phyloP scores from a whole-genome alignment of 2,113 vertebrate species.

The Craseonycteris thonglongyai region DNA sequence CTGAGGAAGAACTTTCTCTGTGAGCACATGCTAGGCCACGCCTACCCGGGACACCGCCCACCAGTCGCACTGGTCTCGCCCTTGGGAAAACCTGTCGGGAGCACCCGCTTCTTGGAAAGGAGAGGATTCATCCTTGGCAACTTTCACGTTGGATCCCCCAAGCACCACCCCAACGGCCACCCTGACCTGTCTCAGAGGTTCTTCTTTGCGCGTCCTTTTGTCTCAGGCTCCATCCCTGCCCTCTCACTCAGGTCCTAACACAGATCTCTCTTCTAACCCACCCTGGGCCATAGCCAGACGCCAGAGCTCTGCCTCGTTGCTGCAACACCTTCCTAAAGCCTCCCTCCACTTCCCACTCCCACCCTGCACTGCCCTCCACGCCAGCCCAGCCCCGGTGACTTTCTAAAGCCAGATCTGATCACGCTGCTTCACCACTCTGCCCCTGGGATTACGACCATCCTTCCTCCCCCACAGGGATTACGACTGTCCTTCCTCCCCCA shows the following conservation, averaged over 20 bases:
- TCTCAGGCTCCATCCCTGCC: neutral
- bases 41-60: neutral
- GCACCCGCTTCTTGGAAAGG: neutral
- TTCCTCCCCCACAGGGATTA: neutral
- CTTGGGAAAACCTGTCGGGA: neutral
- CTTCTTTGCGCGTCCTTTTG: neutral
- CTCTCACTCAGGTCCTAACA: neutral
- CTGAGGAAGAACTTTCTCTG: neutral
- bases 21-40: accelerated
- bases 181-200: neutral
- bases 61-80: neutral
- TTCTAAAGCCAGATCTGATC: neutral
- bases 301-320: neutral
- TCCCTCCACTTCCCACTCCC: neutral
- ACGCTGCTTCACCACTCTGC: neutral
- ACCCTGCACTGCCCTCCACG: neutral
- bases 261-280: neutral
- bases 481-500: neutral
- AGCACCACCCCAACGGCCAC: neutral
- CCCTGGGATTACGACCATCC: neutral
- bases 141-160: no score
- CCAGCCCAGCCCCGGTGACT: neutral
- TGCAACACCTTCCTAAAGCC: accelerated
- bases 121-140: neutral
- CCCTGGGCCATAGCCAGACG: accelerated